Evolutionary conservation across 2,888 invertebrate species (phyloP), one percentile per base, ranked within the genome.

Genomic region (Synergus umbraculus): DNA sequence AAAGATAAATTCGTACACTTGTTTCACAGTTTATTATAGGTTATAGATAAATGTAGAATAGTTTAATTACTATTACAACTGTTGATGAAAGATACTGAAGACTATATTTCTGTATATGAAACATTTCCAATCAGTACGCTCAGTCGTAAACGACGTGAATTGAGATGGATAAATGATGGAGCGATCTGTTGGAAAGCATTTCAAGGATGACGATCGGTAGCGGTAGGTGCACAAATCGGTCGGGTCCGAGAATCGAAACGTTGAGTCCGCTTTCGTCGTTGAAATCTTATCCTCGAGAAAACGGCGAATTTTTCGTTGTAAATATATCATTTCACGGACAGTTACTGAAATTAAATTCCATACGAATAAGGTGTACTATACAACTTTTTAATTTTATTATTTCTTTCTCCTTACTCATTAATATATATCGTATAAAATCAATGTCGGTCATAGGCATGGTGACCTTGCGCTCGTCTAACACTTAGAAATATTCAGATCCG

Each of bases 1-100:
- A 76, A 83, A 83, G 78, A 84, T 67, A 78, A 82, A 83, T 84
- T 84, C 83, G 78, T 91, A 92, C 91, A 92, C 89, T 90, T 92
- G 90, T 92, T 92, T 92, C 91, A 92, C 91, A 92, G 91, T 92
- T 92, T 92, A 92, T 92, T 92, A 92, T 91, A 91, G 89, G 89
- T 92, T 92, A 92, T 92, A 92, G 92, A 92, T 92, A 91, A 92
- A 91, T 92, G 91, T 92, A 91, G 92, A 91, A 91, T 92, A 91
- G 90, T 90, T 90, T 90, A 91, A 88, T 91, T 90, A 90, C 91
- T 91, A 92, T 92, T 89, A 92, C 90, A 91, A 91, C 91, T 91
- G 91, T 86, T 91, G 90, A 90, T 92, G 90, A 87, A 91, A 91
- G 89, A 91, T 90, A 90, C 87, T 86, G 89, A 90, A 89, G 89